Conservation (phyloP, 2,113 vertebrate genomes). For the Calidris pugnax region DNA sequence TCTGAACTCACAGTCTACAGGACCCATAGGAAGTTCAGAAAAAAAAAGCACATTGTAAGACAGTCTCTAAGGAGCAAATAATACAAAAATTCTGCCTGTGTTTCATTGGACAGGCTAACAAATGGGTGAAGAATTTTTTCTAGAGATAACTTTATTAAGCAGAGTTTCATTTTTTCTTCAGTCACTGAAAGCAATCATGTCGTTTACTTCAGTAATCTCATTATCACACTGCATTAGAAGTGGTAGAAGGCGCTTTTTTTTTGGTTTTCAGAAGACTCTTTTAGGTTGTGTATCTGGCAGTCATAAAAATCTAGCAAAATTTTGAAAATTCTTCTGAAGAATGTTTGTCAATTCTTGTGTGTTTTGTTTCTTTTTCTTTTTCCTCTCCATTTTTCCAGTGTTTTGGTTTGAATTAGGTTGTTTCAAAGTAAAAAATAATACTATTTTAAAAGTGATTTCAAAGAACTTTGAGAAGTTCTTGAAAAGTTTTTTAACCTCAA, state of each 20-base stretch:
- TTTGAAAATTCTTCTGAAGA: not conserved
- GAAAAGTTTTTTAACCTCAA: not conserved
- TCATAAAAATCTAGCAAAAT: not conserved
- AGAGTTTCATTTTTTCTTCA: not conserved
- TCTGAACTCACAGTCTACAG: not conserved
- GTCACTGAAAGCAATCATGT: not conserved
- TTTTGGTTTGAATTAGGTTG: not conserved
- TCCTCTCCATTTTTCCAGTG: not conserved
- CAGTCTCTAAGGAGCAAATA: not conserved
- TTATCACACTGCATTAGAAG: not conserved
- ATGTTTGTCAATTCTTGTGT: not conserved
- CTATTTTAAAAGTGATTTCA: not conserved
- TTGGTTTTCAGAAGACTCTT: not conserved
- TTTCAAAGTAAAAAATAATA: not conserved
- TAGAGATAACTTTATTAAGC: not conserved
- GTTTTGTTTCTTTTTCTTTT: not conserved
- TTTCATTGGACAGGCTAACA: not conserved
- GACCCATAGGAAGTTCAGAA: not conserved
- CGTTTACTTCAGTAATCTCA: not conserved
- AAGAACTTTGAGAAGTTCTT: not conserved
- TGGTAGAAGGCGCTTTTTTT: not conserved
- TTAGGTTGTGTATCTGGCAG: not conserved
- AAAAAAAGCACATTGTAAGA: not conserved
- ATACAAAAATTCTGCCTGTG: not conserved
- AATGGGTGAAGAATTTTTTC: not conserved